Evolutionary conservation across 2,888 invertebrate genomes (phyloP), one percentile per base, ranked within the genome.

Genomic region (Apotomis capreana): DNA sequence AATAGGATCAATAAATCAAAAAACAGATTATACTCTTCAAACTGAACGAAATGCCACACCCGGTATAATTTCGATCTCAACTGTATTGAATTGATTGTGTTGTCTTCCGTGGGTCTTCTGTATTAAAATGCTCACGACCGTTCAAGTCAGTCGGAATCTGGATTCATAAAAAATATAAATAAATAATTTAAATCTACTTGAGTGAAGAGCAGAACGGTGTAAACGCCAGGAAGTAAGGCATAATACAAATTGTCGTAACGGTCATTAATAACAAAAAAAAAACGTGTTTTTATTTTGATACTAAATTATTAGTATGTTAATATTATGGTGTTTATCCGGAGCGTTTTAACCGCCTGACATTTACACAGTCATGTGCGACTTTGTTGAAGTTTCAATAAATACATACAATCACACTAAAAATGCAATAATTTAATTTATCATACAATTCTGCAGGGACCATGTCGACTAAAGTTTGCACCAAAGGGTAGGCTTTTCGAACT

Each of bases 381-480:
- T 12, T n/a, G 26, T 9, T 54, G 52, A 8, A 37, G 13, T 40
- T 59, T 52, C n/a, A 37, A 69, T 15, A 58, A 69, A 63, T 69
- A 69, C 63, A 69, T 51, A 63, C 63, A 69, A 52, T 40, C 69
- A 63, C 63, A 49, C 69, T 13, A 13, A 69, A 69, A 69, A 69
- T 69, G 69, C 69, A 69, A 69, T 69, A 69, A 62, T 69, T 69
- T 69, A 63, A 36, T 58, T 55, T 62, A 51, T 13, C 40, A 58
- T 37, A 51, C 51, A 58, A 13, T 13, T 57, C 36, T 36, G 4
- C 15, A 46, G 60, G 60, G 46, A 8, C 51, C 59, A 44, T 36
- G 9, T 44, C 40, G 5, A 40, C 5, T 4, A 26, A 26, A 26
- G 26, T 26, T 26, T 26, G 1, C 26, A 26, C 26, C 2, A 2